phyloP scores from a whole-genome alignment of 2,797 vertebrate genomes.

The Sebastes diaconus region DNA sequence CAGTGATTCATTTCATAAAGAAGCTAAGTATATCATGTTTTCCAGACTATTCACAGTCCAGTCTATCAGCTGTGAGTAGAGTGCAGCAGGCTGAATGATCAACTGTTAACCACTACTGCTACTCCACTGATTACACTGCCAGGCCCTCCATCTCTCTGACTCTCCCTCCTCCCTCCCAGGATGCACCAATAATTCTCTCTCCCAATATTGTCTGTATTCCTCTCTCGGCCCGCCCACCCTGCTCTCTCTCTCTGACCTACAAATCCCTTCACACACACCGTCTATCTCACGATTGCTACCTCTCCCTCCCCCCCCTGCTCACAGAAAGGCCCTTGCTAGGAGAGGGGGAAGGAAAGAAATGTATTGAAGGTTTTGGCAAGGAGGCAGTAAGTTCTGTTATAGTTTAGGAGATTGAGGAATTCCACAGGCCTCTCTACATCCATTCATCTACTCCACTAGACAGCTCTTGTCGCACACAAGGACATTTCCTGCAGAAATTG shows the following conservation, averaged over 20 bases:
- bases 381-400: slow-evolving; percentile 32
- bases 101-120: slow-evolving; percentile 64
- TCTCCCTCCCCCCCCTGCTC: background rate
- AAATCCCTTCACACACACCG: slow-evolving; percentile 43
- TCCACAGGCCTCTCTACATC: slow-evolving; percentile 20
- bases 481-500: slow-evolving; percentile 38
- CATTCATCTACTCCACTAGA: slow-evolving; percentile 18
- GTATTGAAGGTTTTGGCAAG: slow-evolving; percentile 14
- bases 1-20: slow-evolving; percentile 26
- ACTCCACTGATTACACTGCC: slow-evolving; percentile 63
- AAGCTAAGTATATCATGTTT: slow-evolving; percentile 5
- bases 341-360: background rate
- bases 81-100: slow-evolving; percentile 59
- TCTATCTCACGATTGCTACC: slow-evolving; percentile 24
- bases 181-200: slow-evolving; percentile 45
- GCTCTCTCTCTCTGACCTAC: slow-evolving; percentile 32
- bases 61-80: slow-evolving; percentile 44
- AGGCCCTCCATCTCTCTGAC: slow-evolving; percentile 56
- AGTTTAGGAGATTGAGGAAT: slow-evolving; percentile 37
- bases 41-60: slow-evolving; percentile 26
- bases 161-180: slow-evolving; percentile 10
- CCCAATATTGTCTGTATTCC: slow-evolving; percentile 39
- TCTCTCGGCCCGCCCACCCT: slow-evolving; percentile 13
- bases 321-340: slow-evolving; percentile 7
- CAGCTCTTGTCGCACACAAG: slow-evolving; percentile 5